Base-by-base conservation (phyloP, 2,888 invertebrate genomes). In the Standfussiana lucernea region DNA sequence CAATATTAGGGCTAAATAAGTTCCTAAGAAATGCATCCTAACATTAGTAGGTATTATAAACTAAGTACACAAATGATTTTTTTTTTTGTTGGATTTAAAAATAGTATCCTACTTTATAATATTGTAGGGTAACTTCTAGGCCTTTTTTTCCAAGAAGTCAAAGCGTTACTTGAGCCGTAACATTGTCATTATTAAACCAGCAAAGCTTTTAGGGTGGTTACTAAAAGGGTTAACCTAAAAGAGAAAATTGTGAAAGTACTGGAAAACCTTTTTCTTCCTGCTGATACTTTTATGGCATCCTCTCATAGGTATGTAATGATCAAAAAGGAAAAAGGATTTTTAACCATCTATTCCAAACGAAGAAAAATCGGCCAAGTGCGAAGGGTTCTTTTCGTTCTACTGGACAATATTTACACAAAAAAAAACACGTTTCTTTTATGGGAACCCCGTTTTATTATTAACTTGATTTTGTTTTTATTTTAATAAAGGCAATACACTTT, bases 151-250 rank as follows among this genome's bases (percentile, higher is more conserved):
- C 13, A 15, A 11, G 15, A 75, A 45, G 11, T n/a, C 21, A 61
- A 77, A 47, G 40, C 7, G 2, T 1, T 32, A 40, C 35, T 50
- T 28, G 18, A 24, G 10, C 5, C 18, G 18, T 45, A 65, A 45
- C 7, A n/a, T 15, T 35, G 32, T 5, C 21, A n/a, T 40, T 40
- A 40, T 5, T 15, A 64, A 50, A 50, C 32, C 18, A 56, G 42
- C 8, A 35, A 62, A 47, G 21, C 47, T 77, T 67, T 77, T 61
- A 61, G 5, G 1, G 24, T n/a, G 32, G 24, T 61, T 69, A 68
- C 40, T 42, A 28, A 61, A 77, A 70, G 42, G 42, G 10, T 50
- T 18, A 40, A 18, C 47, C 3, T 15, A 40, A 40, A 21, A 40
- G 21, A 32, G 35, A 35, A 62, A 64, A 13, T 64, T 37, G 35